phyloP scores from a whole-genome alignment of 2,888 invertebrate genomes.

The Caenorhabditis auriculariae region DNA sequence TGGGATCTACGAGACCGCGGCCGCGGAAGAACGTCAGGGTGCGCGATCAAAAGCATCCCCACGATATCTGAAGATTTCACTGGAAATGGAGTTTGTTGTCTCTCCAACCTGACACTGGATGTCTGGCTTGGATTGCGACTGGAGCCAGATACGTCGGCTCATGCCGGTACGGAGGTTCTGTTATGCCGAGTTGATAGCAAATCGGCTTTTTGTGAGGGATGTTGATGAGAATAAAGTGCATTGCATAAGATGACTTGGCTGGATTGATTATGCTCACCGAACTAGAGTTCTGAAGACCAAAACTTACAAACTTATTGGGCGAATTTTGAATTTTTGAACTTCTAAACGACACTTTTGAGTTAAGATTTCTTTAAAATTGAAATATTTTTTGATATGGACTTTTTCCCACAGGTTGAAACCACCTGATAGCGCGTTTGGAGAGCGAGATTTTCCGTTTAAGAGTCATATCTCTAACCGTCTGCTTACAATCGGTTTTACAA shows the following conservation, averaged over 20 bases:
- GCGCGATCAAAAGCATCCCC: conserved; percentile 35
- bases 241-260: conserved; percentile 26
- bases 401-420: too few species aligned
- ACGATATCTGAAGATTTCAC: conserved; percentile 22
- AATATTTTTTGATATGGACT: too few species aligned
- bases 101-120: conserved; percentile 40
- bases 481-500: too few species aligned
- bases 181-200: conserved; percentile 38
- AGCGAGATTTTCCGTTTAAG: too few species aligned
- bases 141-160: conserved; percentile 51
- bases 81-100: not conserved
- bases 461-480: too few species aligned
- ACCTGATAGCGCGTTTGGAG: too few species aligned
- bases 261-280: conserved; percentile 11
- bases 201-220: conserved; percentile 13
- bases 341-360: too few species aligned
- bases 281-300: conserved; percentile 15
- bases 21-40: conserved; percentile 23
- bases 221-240: conserved; percentile 34
- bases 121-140: conserved; percentile 47
- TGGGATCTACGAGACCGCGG: not conserved
- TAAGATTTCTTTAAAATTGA: too few species aligned
- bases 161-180: conserved; percentile 43
- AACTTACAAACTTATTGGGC: too few species aligned
- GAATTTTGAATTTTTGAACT: too few species aligned